A percentile compares a stretch with the other conserved stretches of the same genome.
Conservation (phyloP, 2,888 invertebrate genomes). For the Sminthurinus aureus region DNA sequence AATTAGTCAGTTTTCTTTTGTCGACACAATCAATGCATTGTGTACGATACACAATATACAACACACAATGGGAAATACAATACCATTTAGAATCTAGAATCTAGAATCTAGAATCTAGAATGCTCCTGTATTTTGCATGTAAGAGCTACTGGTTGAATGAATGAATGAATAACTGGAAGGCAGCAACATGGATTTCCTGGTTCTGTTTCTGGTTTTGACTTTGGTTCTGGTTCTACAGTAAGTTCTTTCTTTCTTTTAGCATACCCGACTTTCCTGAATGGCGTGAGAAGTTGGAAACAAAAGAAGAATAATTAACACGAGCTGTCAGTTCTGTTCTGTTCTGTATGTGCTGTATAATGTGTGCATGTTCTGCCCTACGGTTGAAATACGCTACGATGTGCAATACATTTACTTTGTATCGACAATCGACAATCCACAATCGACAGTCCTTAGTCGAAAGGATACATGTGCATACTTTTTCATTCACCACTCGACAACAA, state of each 20-base stretch:
- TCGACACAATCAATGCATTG: not conserved
- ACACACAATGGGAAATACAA: not conserved
- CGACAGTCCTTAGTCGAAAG: too few relatives aligned
- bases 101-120: too few relatives aligned
- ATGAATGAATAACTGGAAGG: not conserved
- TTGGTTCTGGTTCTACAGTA: too few relatives aligned
- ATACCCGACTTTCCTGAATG: not conserved
- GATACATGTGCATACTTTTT: too few relatives aligned
- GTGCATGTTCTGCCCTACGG: not conserved
- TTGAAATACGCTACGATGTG: too few relatives aligned
- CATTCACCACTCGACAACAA: too few relatives aligned
- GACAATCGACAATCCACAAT: too few relatives aligned
- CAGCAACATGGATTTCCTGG: not conserved
- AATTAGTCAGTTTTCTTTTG: constrained; percentile 10
- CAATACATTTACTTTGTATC: too few relatives aligned
- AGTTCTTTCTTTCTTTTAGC: too few relatives aligned
- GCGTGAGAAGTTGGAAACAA: constrained; percentile 19
- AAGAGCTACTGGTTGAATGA: too few relatives aligned
- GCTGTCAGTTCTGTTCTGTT: not conserved
- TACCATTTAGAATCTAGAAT: too few relatives aligned
- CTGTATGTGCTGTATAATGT: not conserved
- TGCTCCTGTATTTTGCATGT: too few relatives aligned
- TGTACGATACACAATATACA: not conserved
- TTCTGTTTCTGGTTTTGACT: not conserved
- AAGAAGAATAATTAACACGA: constrained; percentile 22